A percentile compares a stretch with the other conserved stretches of the same genome.
These are phyloP conservation scores for Neoascia interrupta DNA, from an alignment of 2,888 invertebrate genomes.

Conservation along the genomic window DNA sequence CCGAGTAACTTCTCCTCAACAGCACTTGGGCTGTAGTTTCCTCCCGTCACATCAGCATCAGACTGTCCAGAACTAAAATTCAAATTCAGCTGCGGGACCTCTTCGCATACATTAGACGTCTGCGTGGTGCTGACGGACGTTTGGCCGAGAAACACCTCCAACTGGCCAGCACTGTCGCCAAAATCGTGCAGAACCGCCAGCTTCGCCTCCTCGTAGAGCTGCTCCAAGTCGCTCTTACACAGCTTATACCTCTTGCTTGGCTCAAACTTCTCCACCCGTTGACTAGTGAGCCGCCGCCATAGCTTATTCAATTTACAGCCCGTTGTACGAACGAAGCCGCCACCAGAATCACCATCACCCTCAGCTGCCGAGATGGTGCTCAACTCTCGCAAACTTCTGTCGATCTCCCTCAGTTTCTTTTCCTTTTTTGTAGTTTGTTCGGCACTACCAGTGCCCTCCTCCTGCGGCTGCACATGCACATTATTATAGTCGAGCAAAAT, in stretches of 20 bases:
- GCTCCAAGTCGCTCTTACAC: constrained; percentile 78
- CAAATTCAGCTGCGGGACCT: constrained; percentile 73
- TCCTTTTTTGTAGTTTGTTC: constrained; percentile 70
- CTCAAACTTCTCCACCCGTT: constrained; percentile 77
- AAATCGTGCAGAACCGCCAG: constrained; percentile 73
- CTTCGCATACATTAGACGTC: constrained; percentile 32
- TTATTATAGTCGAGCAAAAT: constrained; percentile 73
- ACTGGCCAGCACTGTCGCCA: constrained; percentile 71
- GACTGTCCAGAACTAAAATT: constrained; percentile 73
- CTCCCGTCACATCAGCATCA: constrained; percentile 67
- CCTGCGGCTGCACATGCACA: constrained; percentile 64
- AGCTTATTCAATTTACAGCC: constrained; percentile 80
- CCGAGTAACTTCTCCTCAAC: constrained; percentile 70
- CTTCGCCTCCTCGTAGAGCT: constrained; percentile 79
- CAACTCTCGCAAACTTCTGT: constrained; percentile 74
- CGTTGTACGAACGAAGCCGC: constrained; percentile 73
- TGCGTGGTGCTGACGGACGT: constrained; percentile 59
- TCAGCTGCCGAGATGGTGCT: constrained; percentile 72
- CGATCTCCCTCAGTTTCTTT: constrained; percentile 75
- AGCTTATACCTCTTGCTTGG: constrained; percentile 77
- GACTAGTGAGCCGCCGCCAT: constrained; percentile 80
- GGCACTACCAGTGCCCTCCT: background rate
- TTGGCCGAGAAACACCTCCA: constrained; percentile 71
- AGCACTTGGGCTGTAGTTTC: constrained; percentile 72
- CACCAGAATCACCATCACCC: constrained; percentile 39